Evolutionary conservation across 2,888 invertebrate species (phyloP).

Genomic region (Blomia tropicalis): DNA sequence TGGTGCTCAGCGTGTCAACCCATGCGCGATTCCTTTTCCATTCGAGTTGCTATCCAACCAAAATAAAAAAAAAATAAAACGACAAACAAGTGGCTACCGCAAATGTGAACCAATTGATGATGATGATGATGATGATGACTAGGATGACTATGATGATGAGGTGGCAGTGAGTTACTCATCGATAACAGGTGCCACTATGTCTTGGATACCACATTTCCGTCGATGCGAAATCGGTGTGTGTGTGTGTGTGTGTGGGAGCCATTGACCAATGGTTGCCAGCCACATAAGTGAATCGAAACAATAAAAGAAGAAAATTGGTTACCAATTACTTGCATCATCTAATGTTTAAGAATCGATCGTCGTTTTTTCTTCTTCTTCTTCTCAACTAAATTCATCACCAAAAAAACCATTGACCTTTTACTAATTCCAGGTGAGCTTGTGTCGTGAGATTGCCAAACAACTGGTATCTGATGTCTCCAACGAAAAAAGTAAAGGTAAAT

Average conservation of each 20-base stretch:
- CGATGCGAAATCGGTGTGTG: not conserved
- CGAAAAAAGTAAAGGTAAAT: constrained; percentile 19
- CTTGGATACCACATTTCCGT: too few species aligned
- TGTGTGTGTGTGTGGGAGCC: too few species aligned
- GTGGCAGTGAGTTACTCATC: not conserved
- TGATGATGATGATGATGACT: not conserved
- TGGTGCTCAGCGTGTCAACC: constrained; percentile 9
- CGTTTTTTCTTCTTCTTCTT: not conserved
- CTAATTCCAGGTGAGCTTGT: constrained; percentile 6
- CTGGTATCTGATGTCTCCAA: constrained; percentile 17
- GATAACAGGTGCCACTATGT: not conserved
- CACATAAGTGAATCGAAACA: too few species aligned
- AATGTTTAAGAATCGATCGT: too few species aligned
- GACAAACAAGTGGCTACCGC: not conserved
- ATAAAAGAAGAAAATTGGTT: too few species aligned
- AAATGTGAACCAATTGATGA: too few species aligned
- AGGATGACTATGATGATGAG: not conserved
- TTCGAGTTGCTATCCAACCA: too few species aligned
- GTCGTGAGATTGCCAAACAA: constrained; percentile 23
- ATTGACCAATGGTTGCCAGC: too few species aligned
- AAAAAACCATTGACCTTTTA: too few species aligned
- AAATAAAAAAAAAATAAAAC: too few species aligned
- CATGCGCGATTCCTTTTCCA: constrained; percentile 12
- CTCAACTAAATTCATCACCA: too few species aligned
- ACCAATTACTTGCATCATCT: too few species aligned